Base-by-base conservation (phyloP, 2,888 invertebrate species). In the Papilio gigon region DNA sequence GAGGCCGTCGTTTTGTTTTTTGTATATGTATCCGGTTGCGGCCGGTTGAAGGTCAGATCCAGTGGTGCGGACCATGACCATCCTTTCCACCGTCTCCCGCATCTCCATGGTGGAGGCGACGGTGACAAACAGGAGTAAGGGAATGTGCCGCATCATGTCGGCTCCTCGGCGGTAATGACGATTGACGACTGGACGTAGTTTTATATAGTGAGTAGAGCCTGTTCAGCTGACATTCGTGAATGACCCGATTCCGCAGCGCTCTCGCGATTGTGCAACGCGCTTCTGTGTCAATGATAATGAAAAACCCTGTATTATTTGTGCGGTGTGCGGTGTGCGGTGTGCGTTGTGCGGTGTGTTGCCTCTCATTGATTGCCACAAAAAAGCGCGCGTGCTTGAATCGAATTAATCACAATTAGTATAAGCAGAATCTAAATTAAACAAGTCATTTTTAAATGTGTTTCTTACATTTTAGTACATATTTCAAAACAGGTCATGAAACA, bases 1-100 rank as follows among this genome's bases (percentile, higher is more conserved):
- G 0, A 91, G 89, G 0, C 92, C 90, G 44, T 91, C 85, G 70
- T 84, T 87, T 67, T 90, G 87, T 76, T 92, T 92, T 73, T 90
- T 90, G 79, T 93, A 93, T 42, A 93, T 89, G 80, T 93, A 94
- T 0, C 93, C 94, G 0, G 93, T 92, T 0, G 93, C 94, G 0
- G 93, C 93, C 0, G 93, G 92, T 71, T 93, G 93, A 40, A 94
- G 91, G 79, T 94, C 94, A 5, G 93, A 92, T 50, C 93, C 92
- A 0, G 92, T 89, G 68, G 92, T 93, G 65, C 93, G 88, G 47
- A 93, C 92, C 86, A 93, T 89, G 35, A 93, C 92, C 90, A 92
- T 93, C 73, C 92, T 82, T 72, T 91, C 88, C 1, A 92, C 90
- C 4, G 92, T 91, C 77, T 92, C 92, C 75, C 84, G 83, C 88